A percentile compares a stretch with the other conserved stretches of the same genome.
Evolutionary conservation across 2,797 vertebrate species (phyloP).

Genomic region (Protonibea diacanthus): DNA sequence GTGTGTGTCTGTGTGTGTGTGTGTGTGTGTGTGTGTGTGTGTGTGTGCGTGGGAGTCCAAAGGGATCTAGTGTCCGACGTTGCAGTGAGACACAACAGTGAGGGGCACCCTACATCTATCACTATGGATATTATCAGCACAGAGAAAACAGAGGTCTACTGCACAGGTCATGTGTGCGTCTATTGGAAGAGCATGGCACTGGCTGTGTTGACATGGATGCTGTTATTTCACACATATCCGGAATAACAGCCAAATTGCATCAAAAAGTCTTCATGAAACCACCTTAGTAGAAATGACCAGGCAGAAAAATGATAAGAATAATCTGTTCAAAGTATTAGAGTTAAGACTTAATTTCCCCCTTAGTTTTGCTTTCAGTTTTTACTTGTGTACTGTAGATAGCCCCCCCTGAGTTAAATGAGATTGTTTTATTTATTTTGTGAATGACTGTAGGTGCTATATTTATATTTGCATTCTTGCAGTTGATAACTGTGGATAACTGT

Average conservation of each 20-base stretch:
- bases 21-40: conserved; percentile 31
- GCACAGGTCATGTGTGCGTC: conserved; percentile 30
- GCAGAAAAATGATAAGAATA: not conserved
- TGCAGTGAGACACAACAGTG: conserved; percentile 48
- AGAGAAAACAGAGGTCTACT: conserved; percentile 24
- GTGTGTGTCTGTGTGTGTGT: conserved; percentile 38
- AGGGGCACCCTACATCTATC: conserved; percentile 67
- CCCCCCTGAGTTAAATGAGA: not conserved
- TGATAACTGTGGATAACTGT: not conserved
- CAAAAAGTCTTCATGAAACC: not conserved
- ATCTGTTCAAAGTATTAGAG: not conserved
- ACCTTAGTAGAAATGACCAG: not conserved
- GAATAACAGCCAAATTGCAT: not conserved
- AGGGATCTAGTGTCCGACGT: conserved; percentile 50
- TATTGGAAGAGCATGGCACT: not conserved
- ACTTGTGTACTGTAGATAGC: not conserved
- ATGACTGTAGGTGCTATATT: not conserved
- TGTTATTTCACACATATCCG: not conserved
- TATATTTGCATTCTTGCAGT: not conserved
- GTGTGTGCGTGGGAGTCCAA: conserved; percentile 45
- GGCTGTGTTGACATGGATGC: conserved; percentile 10
- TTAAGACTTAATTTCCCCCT: not conserved
- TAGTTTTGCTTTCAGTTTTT: not conserved
- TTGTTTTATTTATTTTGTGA: not conserved
- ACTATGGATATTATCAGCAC: conserved; percentile 62